Evolutionary conservation across 2,113 vertebrate genomes (phyloP).

Genomic region (Pseudolaguvia tuberculata): DNA sequence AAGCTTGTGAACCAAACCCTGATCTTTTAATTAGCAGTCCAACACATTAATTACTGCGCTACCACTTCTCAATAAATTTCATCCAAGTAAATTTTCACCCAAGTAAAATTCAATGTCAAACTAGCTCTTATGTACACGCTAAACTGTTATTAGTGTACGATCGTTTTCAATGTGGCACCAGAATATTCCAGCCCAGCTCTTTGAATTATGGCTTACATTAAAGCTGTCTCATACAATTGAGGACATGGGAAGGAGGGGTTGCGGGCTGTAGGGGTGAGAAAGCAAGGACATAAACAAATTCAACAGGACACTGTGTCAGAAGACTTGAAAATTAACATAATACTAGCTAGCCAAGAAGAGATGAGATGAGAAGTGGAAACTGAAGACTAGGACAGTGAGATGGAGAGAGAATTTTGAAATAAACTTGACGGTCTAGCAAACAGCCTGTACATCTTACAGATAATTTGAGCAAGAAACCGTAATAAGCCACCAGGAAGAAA

Average conservation of each 20-base stretch:
- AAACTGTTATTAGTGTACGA: neutral
- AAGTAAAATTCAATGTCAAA: neutral
- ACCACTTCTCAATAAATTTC: neutral
- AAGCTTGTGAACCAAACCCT: too few species aligned
- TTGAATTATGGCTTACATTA: constrained; percentile 1
- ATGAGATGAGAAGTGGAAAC: neutral
- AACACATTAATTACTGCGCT: too few species aligned
- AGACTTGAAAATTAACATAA: constrained; percentile 7
- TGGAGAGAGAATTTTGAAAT: neutral
- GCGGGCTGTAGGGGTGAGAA: neutral
- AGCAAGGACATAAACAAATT: neutral
- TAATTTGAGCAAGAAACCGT: constrained; percentile 39
- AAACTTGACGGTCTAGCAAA: neutral
- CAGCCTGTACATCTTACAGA: constrained; percentile 14
- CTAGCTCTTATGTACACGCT: neutral
- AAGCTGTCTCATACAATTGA: neutral
- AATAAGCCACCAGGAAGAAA: neutral
- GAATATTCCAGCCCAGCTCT: neutral
- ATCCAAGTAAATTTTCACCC: neutral
- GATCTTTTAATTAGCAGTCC: too few species aligned
- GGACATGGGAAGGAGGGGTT: neutral
- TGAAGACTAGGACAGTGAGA: neutral
- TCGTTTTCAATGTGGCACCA: neutral
- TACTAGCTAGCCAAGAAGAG: neutral
- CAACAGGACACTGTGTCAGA: neutral